These are phyloP conservation scores for Mungos mungo DNA, from an alignment of 2,113 vertebrate species.

Conservation along the genomic window DNA sequence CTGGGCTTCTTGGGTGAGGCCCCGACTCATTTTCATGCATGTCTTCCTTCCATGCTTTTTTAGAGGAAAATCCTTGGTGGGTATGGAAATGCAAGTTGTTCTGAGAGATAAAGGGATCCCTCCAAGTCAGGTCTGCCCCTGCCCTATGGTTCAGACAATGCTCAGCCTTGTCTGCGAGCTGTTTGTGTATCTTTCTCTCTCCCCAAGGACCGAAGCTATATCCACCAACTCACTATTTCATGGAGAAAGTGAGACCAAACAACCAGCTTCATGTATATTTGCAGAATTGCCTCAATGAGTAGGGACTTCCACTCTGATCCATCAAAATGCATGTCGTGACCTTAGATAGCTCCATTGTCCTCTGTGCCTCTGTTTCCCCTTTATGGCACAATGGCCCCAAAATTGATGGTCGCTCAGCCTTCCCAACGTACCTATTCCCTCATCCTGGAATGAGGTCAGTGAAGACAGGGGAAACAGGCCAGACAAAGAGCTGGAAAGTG, in stretches of 20 bases:
- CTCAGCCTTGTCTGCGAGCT: not conserved
- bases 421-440: not conserved
- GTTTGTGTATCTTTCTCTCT: not conserved
- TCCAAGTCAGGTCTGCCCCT: not conserved
- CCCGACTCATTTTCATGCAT: not conserved
- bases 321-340: fast-evolving
- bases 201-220: not conserved
- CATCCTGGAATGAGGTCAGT: not conserved
- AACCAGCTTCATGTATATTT: fast-evolving
- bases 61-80: not conserved
- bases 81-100: not conserved
- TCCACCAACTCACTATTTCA: not conserved
- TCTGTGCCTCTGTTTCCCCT: not conserved
- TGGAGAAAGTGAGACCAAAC: not conserved
- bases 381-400: not conserved
- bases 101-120: not conserved
- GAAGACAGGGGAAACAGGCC: not conserved
- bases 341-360: not conserved
- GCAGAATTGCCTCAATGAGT: not conserved
- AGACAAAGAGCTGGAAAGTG: not conserved
- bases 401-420: not conserved
- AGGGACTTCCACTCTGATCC: not conserved
- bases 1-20: not conserved
- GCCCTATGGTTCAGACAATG: not conserved
- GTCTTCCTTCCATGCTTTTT: not conserved